Percentiles rank a stretch among this genome's conserved stretches.
Evolutionary conservation across 2,888 invertebrate genomes (phyloP).

Genomic region (Patella ulyssiponensis): DNA sequence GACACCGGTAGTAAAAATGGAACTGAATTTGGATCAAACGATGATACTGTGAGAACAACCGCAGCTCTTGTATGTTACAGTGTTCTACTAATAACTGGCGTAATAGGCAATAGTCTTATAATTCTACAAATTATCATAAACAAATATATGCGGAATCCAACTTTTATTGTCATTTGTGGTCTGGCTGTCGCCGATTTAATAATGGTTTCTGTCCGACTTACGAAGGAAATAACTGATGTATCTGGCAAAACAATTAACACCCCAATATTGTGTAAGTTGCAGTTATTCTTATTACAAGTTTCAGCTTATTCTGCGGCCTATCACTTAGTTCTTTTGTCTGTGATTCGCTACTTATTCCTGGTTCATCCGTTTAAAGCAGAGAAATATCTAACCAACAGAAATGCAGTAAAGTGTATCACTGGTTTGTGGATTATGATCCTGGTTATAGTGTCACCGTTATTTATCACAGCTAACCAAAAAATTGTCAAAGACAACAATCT

Average conservation of each 20-base stretch:
- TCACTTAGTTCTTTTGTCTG: slow-evolving; percentile 19
- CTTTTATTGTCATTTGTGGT: slow-evolving; percentile 17
- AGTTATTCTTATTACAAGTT: slow-evolving; percentile 10
- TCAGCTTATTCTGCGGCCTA: slow-evolving; percentile 15
- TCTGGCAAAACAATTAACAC: background rate
- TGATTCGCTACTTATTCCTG: slow-evolving; percentile 1
- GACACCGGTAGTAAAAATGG: too few species aligned
- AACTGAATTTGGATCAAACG: too few species aligned
- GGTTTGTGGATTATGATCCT: background rate
- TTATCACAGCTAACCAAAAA: background rate
- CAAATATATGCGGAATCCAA: slow-evolving; percentile 9
- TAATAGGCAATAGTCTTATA: slow-evolving; percentile 10
- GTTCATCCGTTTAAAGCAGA: slow-evolving; percentile 18
- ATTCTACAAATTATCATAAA: background rate
- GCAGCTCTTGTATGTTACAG: slow-evolving; percentile 5
- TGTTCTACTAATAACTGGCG: background rate
- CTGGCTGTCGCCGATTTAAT: slow-evolving; percentile 14
- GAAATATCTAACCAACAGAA: slow-evolving; percentile 1
- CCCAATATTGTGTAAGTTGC: slow-evolving; percentile 1
- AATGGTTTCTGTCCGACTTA: slow-evolving; percentile 6
- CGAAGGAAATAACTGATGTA: slow-evolving; percentile 14
- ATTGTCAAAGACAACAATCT: background rate
- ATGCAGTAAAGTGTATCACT: background rate
- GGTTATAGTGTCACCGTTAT: slow-evolving; percentile 1
- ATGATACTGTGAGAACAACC: background rate